Base-by-base conservation (phyloP, 2,797 vertebrate genomes). In the Bradypus variegatus region DNA sequence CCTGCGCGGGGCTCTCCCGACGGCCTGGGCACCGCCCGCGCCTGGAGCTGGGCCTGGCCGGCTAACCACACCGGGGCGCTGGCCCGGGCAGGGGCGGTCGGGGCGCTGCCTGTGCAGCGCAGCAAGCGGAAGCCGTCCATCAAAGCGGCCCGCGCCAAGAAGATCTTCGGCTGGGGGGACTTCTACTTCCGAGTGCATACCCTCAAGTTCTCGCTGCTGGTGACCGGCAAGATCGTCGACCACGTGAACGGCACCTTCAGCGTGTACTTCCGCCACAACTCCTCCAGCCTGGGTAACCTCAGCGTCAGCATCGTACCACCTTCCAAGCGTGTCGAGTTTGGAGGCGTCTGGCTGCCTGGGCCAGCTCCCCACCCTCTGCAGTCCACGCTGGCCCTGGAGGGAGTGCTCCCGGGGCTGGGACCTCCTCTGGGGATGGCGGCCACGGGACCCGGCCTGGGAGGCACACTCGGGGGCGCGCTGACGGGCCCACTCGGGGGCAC, bases 171-270 rank as follows among this genome's bases (percentile, higher is more conserved):
- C 80, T 99, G 99, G 99, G 99, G 99, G 2, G 98, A 99, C 96
- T 99, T 99, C 97, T 99, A 99, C 97, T 98, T 99, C 96, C 99
- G 98, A 65, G 98, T 99, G 96, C 98, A 98, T 94, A 99, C 98
- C 0, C 95, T 98, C 91, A 99, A 99, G 95, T 99, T 99, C 97
- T 99, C 98, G 89, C 97, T 99, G 58, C 95, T 99, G 96, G 98
- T 99, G 94, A 99, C 99, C 0, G 99, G 99, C 53, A 99, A 99
- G 97, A 99, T 99, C 4, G 98, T 99, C 69, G 99, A 99, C 96
- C 99, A 99, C 96, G 98, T 99, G 96, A 99, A 99, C 0, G 99
- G 99, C 13, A 99, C 99, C 15, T 99, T 99, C 97, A 99, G 98
- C 1, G 99, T 99, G 86, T 99, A 98, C 94, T 99, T 99, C 96